phyloP scores from a whole-genome alignment of 2,113 vertebrate species.

The Corythoichthys intestinalis region DNA sequence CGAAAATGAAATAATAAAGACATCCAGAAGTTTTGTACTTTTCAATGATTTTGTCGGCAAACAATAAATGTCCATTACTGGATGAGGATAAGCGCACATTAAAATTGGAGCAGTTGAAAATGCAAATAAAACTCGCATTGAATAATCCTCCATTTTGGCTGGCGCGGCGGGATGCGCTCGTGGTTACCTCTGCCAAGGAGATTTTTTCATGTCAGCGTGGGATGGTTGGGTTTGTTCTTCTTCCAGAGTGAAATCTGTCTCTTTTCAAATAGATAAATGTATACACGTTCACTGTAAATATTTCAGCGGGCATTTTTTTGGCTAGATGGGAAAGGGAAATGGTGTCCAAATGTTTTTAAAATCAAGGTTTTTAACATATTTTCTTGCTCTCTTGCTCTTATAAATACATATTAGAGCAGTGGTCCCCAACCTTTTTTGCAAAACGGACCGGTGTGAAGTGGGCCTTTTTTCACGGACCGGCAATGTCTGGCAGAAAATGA shows the following conservation, averaged over 20 bases:
- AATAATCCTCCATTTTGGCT: not conserved
- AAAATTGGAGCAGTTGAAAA: not conserved
- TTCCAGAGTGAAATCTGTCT: not conserved
- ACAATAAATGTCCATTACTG: not conserved
- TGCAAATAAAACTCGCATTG: not conserved
- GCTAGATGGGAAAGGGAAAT: not conserved
- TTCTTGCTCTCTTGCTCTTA: too few relatives aligned
- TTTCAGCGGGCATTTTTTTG: not conserved
- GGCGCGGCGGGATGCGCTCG: not conserved
- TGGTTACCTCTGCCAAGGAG: not conserved
- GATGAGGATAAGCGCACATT: not conserved
- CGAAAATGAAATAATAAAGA: too few relatives aligned
- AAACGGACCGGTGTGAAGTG: too few relatives aligned
- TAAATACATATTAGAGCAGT: too few relatives aligned
- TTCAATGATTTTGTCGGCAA: not conserved
- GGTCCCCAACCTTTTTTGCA: too few relatives aligned
- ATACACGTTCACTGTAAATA: not conserved
- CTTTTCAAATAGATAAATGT: too few relatives aligned
- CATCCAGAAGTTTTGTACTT: not conserved
- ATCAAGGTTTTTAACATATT: too few relatives aligned
- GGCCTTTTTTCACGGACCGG: too few relatives aligned
- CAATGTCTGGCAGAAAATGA: too few relatives aligned
- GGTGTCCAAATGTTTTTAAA: not conserved
- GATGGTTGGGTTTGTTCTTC: not conserved
- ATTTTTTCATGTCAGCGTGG: slow-evolving; percentile 1